A percentile compares a stretch with the other conserved stretches of the same genome.
phyloP scores from a whole-genome alignment of 2,113 vertebrate genomes.

The Alaudala cheleensis region DNA sequence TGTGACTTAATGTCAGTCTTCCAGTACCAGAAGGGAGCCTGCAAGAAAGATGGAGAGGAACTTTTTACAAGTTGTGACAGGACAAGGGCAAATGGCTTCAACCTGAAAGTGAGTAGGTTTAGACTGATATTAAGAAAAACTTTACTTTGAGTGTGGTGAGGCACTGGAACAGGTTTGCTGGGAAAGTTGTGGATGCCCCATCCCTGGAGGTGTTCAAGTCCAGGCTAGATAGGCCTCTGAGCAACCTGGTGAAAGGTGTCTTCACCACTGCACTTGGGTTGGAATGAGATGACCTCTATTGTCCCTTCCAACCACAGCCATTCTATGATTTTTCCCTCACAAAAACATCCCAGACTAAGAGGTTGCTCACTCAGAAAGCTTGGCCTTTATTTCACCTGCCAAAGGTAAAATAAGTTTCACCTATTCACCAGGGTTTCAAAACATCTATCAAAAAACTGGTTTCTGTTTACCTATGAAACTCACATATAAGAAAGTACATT shows the following conservation, averaged over 20 bases:
- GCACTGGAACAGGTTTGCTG: neutral
- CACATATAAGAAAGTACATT: neutral
- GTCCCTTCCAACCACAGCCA: neutral
- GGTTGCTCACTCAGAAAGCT: neutral
- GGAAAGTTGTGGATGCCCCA: neutral
- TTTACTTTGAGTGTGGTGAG: neutral
- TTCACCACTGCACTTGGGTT: no score
- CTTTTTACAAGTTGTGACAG: neutral
- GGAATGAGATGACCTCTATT: neutral
- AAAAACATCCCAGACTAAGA: neutral
- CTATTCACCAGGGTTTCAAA: neutral
- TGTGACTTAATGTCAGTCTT: rapidly evolving
- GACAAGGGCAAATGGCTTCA: neutral
- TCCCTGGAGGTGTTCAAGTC: no score
- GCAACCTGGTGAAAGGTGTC: neutral
- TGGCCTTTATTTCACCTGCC: neutral
- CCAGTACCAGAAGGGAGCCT: no score
- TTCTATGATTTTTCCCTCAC: neutral
- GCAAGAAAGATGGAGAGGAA: neutral
- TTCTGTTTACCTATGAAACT: neutral
- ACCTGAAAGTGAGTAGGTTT: neutral
- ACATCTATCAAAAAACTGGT: neutral
- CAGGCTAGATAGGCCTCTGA: neutral
- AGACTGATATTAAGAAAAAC: neutral
- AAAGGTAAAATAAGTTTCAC: neutral